Conservation (phyloP, 1,140 invertebrate species). For the Adelges cooleyi region DNA sequence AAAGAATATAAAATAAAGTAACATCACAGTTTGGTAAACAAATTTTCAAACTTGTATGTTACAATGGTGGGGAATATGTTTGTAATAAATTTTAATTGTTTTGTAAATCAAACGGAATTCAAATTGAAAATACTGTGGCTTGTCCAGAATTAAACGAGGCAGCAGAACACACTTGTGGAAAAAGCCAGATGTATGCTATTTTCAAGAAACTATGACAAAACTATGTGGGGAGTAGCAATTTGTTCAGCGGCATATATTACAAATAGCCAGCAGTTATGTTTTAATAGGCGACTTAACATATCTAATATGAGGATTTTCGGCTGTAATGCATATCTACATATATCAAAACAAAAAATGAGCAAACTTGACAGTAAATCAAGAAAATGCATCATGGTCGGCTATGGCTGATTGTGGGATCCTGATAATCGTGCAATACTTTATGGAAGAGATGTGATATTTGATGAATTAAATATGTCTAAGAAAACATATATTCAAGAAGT, state of each 20-base stretch:
- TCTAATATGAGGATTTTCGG: conserved; percentile 23
- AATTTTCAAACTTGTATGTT: conserved; percentile 37
- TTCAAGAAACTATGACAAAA: not conserved
- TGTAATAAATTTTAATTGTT: conserved; percentile 36
- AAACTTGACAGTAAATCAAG: conserved; percentile 12
- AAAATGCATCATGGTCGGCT: conserved; percentile 24
- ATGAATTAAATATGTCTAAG: too few relatives aligned
- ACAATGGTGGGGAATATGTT: conserved; percentile 40
- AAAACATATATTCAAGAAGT: too few relatives aligned
- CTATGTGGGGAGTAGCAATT: conserved; percentile 29
- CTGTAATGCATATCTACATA: conserved; percentile 22
- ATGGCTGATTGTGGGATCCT: not conserved
- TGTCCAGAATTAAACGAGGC: conserved; percentile 38
- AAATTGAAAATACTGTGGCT: conserved; percentile 34
- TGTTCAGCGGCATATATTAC: conserved; percentile 23
- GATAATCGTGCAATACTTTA: not conserved
- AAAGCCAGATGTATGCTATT: conserved; percentile 12
- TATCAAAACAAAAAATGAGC: conserved; percentile 2
- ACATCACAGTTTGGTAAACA: conserved; percentile 36
- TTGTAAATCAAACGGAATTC: conserved; percentile 35
- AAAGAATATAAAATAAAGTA: conserved; percentile 35
- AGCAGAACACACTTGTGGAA: conserved; percentile 34
- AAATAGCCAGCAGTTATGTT: conserved; percentile 17
- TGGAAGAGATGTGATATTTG: conserved; percentile 19
- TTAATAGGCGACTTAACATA: not conserved